Evolutionary conservation across 2,113 vertebrate species (phyloP).

Genomic region (Embiotoca jacksoni): DNA sequence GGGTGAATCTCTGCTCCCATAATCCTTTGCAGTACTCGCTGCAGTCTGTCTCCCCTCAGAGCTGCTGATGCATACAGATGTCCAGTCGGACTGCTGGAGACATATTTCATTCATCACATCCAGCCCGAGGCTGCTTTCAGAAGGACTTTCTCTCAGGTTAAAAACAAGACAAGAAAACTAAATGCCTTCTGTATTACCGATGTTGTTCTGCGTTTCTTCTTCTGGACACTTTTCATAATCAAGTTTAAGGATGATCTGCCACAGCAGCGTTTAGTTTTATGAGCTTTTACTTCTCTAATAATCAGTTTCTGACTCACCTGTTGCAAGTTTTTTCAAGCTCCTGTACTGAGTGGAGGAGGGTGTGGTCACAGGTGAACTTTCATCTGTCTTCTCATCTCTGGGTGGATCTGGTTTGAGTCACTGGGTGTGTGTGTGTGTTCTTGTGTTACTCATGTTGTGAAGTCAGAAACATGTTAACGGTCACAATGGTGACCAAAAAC

Average conservation of each 20-base stretch:
- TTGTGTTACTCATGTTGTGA: slow-evolving; percentile 8
- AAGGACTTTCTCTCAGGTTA: slow-evolving; percentile 11
- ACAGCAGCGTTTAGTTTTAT: neutral
- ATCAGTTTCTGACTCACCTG: slow-evolving; percentile 50
- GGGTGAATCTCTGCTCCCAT: slow-evolving; percentile 36
- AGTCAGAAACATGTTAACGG: neutral
- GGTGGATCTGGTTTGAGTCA: slow-evolving; percentile 27
- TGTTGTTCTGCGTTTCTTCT: neutral
- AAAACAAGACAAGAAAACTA: slow-evolving; percentile 16
- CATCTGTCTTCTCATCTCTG: slow-evolving; percentile 22
- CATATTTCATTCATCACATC: slow-evolving; percentile 59
- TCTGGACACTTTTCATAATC: slow-evolving; percentile 1
- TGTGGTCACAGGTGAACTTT: slow-evolving; percentile 43
- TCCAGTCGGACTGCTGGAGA: slow-evolving; percentile 59
- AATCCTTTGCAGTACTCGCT: slow-evolving; percentile 69
- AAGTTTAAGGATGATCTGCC: neutral
- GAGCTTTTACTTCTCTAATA: slow-evolving; percentile 22
- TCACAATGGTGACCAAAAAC: neutral
- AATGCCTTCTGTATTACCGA: neutral
- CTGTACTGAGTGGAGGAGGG: slow-evolving; percentile 28
- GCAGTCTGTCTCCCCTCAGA: slow-evolving; percentile 70
- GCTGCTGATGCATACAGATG: slow-evolving; percentile 69
- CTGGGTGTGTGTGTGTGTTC: slow-evolving; percentile 17
- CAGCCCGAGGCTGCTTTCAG: slow-evolving; percentile 37
- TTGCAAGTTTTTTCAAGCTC: slow-evolving; percentile 44